Conservation (phyloP, 2,113 vertebrate species). For the Propithecus coquereli region DNA sequence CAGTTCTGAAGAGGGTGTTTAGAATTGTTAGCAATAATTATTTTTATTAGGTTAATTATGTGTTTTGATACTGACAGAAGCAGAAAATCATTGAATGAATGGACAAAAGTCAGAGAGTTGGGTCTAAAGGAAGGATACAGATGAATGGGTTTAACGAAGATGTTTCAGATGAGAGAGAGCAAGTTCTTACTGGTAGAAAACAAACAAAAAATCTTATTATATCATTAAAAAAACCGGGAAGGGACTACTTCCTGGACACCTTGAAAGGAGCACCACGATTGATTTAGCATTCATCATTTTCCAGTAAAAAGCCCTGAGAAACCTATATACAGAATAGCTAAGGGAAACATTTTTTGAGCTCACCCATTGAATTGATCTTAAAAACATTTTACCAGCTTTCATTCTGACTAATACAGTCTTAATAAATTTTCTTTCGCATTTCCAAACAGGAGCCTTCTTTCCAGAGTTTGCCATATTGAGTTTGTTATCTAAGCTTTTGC, state of each 20-base stretch:
- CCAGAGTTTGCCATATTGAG: neutral
- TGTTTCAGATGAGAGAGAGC: neutral
- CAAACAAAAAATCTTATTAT: neutral
- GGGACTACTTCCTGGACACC: neutral
- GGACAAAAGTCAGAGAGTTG: neutral
- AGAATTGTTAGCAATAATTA: neutral
- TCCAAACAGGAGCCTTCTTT: neutral
- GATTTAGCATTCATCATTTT: slow-evolving; percentile 4
- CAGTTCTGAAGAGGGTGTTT: neutral
- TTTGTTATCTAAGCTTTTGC: slow-evolving; percentile 46
- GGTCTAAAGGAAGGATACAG: neutral
- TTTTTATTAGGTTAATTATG: neutral
- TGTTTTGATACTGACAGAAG: neutral
- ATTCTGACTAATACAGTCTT: slow-evolving; percentile 37
- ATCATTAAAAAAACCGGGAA: neutral
- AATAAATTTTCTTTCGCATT: slow-evolving; percentile 45
- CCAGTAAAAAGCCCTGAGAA: neutral
- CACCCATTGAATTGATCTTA: neutral
- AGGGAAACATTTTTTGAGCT: slow-evolving; percentile 12
- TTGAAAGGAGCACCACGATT: neutral
- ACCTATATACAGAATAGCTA: neutral
- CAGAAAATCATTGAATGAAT: neutral
- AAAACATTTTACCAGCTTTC: slow-evolving; percentile 45
- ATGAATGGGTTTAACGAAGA: neutral
- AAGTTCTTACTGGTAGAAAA: neutral